Evolutionary conservation across 1,140 invertebrate species (phyloP), one percentile per base, ranked within the genome.

Genomic region (Limonius californicus): DNA sequence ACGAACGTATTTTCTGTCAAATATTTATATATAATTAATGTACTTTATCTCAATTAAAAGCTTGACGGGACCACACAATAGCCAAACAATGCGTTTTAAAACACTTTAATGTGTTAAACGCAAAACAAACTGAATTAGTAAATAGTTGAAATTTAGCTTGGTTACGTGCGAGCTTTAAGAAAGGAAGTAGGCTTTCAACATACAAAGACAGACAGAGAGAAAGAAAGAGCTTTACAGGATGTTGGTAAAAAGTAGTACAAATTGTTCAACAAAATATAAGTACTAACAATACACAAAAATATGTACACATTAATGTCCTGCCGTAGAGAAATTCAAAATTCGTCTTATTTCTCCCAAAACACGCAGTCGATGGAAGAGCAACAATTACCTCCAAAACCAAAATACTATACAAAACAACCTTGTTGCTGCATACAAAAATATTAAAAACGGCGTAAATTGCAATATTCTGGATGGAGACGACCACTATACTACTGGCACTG

Each of bases 241-340:
- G 19, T 50, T 50, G 45, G 16, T 50, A 50, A 18, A 50, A 39
- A 50, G 4, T 45, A 15, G n/a, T 45, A 15, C 43, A 45, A 45
- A 45, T 14, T 6, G 4, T 32, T 32, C 11, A 14, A 39, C 35
- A 39, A 39, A 39, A 6, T 14, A 39, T n/a, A 27, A 27, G 9
- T 27, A 45, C 16, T 21, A 50, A 50, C 45, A 14, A 50, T 19
- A 50, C 15, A 72, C 69, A 72, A 70, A 72, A 72, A 69, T 70
- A 39, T 68, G 68, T 72, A 70, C 14, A 15, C 16, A 50, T 70
- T 68, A 72, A 68, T 71, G 66, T n/a, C 69, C 70, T 66, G 69
- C 63, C 64, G 55, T 57, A 32, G 67, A 69, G 67, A 69, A 69
- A 70, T 63, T 72, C 65, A 67, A 70, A 70, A 68, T 61, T 9